Conservation (phyloP, 2,888 invertebrate genomes). For the Odontomyia ornata region DNA sequence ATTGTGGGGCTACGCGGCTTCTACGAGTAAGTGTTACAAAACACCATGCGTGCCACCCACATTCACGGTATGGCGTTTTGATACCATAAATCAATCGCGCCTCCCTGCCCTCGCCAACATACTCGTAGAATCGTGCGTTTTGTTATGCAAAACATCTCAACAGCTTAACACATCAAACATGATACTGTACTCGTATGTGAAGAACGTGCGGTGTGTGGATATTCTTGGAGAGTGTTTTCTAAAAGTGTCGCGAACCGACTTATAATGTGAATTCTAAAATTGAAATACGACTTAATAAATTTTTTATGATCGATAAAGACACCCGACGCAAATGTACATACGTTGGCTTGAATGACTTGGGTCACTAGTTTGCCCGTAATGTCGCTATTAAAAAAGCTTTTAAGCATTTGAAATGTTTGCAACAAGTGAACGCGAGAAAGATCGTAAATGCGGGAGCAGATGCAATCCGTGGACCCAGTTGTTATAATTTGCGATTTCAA, state of each 20-base stretch:
- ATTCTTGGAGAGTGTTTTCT: not conserved
- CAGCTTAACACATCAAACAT: not conserved
- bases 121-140: not conserved
- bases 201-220: not conserved
- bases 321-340: conserved; percentile 1
- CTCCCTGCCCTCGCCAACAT: not conserved
- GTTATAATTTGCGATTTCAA: not conserved
- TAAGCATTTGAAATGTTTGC: conserved; percentile 13
- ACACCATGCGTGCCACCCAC: conserved; percentile 13
- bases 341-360: not conserved
- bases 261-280: conserved; percentile 16
- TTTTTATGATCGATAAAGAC: conserved; percentile 23
- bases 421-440: not conserved
- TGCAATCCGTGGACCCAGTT: not conserved
- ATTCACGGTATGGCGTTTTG: not conserved
- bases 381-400: conserved; percentile 9
- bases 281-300: conserved; percentile 29
- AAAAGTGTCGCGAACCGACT: not conserved
- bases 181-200: not conserved
- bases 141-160: conserved; percentile 7
- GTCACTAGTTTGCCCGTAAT: conserved; percentile 3
- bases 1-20: not conserved
- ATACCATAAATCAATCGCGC: conserved; percentile 17
- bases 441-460: not conserved
- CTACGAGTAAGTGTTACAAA: not conserved